Evolutionary conservation across 2,797 vertebrate genomes (phyloP).

Genomic region (Cirrhinus molitorella): DNA sequence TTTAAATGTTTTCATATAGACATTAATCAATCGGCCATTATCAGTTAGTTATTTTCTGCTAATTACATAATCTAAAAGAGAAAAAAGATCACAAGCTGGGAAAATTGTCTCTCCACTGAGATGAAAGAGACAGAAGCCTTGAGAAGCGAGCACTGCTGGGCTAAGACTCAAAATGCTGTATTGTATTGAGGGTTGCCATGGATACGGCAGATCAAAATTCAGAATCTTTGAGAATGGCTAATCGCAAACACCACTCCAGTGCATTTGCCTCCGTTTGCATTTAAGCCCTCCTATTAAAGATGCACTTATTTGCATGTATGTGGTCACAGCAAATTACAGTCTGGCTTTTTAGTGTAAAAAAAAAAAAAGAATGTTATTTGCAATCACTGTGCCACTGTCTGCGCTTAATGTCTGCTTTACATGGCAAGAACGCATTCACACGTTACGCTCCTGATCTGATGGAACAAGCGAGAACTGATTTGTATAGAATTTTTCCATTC

Average conservation of each 20-base stretch:
- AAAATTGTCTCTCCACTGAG: constrained; percentile 62
- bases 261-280: constrained; percentile 71
- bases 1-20: not conserved
- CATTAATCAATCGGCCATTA: not conserved
- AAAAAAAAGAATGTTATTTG: constrained; percentile 36
- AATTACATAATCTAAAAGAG: constrained; percentile 35
- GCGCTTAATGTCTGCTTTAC: not conserved
- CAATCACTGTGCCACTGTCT: constrained; percentile 3
- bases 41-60: not conserved
- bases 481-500: constrained; percentile 23
- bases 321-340: constrained; percentile 63
- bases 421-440: not conserved
- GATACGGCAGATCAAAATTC: constrained; percentile 74
- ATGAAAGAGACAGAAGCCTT: constrained; percentile 58
- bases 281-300: constrained; percentile 56
- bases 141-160: constrained; percentile 66
- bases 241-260: constrained; percentile 71
- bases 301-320: constrained; percentile 67
- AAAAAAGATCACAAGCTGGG: constrained; percentile 64
- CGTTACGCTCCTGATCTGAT: constrained; percentile 7
- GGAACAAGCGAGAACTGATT: constrained; percentile 5
- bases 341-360: constrained; percentile 11
- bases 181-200: constrained; percentile 80
- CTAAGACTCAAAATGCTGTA: constrained; percentile 73
- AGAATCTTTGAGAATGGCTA: constrained; percentile 75